Evolutionary conservation across 2,888 invertebrate species (phyloP).

Genomic region (Noctua comes): DNA sequence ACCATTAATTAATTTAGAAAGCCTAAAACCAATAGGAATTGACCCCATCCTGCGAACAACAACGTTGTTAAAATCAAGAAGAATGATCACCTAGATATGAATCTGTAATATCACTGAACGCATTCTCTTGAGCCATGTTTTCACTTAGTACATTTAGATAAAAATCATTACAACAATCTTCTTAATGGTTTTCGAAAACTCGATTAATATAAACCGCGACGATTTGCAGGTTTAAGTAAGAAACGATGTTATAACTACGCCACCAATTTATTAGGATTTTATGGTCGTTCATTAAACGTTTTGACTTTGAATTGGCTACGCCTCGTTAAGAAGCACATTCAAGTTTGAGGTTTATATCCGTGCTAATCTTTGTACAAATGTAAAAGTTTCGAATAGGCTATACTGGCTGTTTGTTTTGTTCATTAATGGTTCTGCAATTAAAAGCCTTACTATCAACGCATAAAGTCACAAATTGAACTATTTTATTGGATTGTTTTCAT

Average conservation of each 20-base stretch:
- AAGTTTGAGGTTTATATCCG: constrained; percentile 41
- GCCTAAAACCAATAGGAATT: constrained; percentile 12
- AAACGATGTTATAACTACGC: constrained; percentile 38
- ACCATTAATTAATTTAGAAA: constrained; percentile 28
- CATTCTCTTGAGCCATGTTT: constrained; percentile 76
- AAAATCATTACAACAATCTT: constrained; percentile 74
- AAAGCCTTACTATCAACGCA: constrained; percentile 5
- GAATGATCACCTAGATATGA: constrained; percentile 68
- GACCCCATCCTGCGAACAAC: not conserved
- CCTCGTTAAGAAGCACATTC: constrained; percentile 26
- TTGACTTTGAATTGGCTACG: constrained; percentile 32
- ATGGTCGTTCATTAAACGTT: constrained; percentile 51
- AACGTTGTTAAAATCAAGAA: constrained; percentile 50
- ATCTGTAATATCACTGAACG: constrained; percentile 75
- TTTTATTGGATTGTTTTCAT: constrained; percentile 19
- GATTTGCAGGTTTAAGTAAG: constrained; percentile 54
- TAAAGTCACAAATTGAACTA: constrained; percentile 1
- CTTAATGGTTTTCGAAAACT: constrained; percentile 75
- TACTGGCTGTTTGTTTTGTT: constrained; percentile 23
- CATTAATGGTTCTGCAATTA: not conserved
- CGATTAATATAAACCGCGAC: constrained; percentile 66
- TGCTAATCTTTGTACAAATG: constrained; percentile 34
- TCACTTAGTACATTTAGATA: constrained; percentile 83
- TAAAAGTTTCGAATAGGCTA: constrained; percentile 6
- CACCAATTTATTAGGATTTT: constrained; percentile 44